phyloP scores from a whole-genome alignment of 2,113 vertebrate genomes.

The Panthera uncia region DNA sequence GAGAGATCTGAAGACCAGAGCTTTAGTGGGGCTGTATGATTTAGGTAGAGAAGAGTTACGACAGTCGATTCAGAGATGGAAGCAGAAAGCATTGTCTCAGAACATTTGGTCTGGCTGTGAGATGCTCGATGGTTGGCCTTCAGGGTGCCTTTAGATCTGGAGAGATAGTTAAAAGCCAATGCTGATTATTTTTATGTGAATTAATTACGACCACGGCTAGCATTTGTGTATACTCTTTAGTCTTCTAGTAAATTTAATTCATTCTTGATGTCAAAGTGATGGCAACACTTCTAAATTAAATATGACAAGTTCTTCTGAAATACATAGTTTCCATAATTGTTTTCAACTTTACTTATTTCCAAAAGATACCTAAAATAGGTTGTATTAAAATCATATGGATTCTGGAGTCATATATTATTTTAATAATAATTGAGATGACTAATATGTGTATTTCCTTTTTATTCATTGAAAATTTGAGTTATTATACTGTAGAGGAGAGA shows the following conservation, averaged over 20 bases:
- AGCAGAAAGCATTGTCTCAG: not conserved
- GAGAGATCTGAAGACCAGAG: not conserved
- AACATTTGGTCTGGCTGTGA: not conserved
- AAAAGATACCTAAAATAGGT: not conserved
- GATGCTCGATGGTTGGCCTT: not conserved
- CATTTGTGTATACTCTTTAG: not conserved
- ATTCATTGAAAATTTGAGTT: not conserved
- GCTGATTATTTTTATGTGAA: not conserved
- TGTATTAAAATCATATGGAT: not conserved
- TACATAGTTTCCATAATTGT: not conserved
- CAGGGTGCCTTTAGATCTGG: not conserved
- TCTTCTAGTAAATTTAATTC: not conserved
- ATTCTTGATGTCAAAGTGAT: not conserved
- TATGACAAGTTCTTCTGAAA: not conserved
- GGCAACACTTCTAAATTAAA: not conserved
- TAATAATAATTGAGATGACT: not conserved
- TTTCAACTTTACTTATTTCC: constrained; percentile 5
- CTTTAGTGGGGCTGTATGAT: not conserved
- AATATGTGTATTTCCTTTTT: not conserved
- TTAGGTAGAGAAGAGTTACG: not conserved
- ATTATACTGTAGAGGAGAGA: not conserved
- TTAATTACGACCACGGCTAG: not conserved
- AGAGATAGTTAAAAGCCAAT: not conserved
- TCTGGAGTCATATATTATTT: not conserved
- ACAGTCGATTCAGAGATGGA: not conserved